Evolutionary conservation across 2,888 invertebrate species (phyloP).

Genomic region (Hypomecis punctinalis): DNA sequence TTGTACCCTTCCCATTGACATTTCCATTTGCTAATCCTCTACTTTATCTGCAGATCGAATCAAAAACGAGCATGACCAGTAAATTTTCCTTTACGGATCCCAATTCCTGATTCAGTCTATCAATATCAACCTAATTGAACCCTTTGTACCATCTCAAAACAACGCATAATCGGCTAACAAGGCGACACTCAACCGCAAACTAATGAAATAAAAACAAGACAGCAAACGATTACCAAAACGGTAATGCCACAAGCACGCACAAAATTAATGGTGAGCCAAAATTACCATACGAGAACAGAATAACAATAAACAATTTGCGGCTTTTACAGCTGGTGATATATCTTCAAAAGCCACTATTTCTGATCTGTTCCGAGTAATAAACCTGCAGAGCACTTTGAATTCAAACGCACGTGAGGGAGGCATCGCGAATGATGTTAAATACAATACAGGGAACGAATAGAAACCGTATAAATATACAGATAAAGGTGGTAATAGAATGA

Average conservation of each 20-base stretch:
- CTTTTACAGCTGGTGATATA: slow-evolving; percentile 28
- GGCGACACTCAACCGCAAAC: too few relatives aligned
- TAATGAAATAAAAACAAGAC: too few relatives aligned
- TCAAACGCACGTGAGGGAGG: slow-evolving; percentile 60
- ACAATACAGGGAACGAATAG: slow-evolving; percentile 22
- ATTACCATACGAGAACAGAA: slow-evolving; percentile 10
- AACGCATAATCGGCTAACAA: too few relatives aligned
- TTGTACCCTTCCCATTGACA: too few relatives aligned
- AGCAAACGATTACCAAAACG: neutral
- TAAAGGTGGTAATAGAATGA: neutral
- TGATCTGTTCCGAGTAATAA: slow-evolving; percentile 70
- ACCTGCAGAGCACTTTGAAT: slow-evolving; percentile 60
- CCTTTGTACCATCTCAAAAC: too few relatives aligned
- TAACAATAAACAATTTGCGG: slow-evolving; percentile 32
- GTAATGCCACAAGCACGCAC: neutral
- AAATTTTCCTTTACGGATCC: too few relatives aligned
- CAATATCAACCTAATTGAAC: too few relatives aligned
- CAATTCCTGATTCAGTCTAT: too few relatives aligned
- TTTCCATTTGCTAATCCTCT: too few relatives aligned
- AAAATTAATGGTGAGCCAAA: slow-evolving; percentile 1
- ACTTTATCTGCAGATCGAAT: too few relatives aligned
- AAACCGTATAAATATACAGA: slow-evolving; percentile 6
- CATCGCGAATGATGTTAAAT: slow-evolving; percentile 36
- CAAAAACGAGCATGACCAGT: too few relatives aligned
- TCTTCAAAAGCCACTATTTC: slow-evolving; percentile 51